A percentile compares a stretch with the other conserved stretches of the same genome.
Conservation (phyloP, 2,888 invertebrate genomes). For the Temnothorax ravouxi region DNA sequence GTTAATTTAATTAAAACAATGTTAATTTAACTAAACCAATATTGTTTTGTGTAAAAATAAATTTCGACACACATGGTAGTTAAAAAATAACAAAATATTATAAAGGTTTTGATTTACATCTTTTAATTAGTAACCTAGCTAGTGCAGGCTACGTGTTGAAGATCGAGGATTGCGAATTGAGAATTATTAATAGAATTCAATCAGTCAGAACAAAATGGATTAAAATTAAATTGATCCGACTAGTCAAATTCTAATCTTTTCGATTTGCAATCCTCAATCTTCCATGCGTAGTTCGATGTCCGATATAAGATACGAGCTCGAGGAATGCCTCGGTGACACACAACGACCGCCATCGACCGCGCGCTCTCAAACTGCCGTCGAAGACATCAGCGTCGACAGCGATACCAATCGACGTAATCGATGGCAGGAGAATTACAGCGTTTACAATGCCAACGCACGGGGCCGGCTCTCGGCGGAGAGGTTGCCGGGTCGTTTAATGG, state of each 20-base stretch:
- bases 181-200: neutral
- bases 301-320: neutral
- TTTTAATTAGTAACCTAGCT: too few species aligned
- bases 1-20: too few species aligned
- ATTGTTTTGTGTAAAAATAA: too few species aligned
- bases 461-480: neutral
- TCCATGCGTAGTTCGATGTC: neutral
- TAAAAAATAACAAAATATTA: too few species aligned
- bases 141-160: neutral
- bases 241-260: neutral
- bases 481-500: slow-evolving; percentile 37
- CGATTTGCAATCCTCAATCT: neutral
- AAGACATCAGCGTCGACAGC: neutral
- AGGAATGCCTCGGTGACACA: neutral
- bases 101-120: too few species aligned
- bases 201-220: neutral
- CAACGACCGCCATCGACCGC: neutral
- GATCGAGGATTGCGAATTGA: neutral
- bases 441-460: slow-evolving; percentile 13
- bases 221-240: neutral
- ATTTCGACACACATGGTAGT: too few species aligned
- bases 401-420: slow-evolving; percentile 22
- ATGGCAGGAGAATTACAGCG: neutral
- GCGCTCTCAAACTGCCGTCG: neutral
- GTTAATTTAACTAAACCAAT: too few species aligned